Evolutionary conservation across 1,140 invertebrate genomes (phyloP).

Genomic region (Cherax quadricarinatus): DNA sequence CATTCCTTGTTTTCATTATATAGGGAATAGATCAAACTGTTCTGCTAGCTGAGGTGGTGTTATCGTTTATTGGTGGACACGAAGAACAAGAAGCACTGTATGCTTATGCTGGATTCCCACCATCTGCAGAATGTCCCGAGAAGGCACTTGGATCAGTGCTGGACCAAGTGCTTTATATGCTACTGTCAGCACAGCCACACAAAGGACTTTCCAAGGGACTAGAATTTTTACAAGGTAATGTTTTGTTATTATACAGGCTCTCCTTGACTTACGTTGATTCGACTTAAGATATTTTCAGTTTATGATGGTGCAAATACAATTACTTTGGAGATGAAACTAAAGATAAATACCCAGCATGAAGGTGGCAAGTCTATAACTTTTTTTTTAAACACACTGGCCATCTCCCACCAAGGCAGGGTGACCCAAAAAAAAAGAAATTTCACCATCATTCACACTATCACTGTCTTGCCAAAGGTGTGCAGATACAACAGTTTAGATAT

Average conservation of each 20-base stretch:
- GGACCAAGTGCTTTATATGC: conserved; percentile 47
- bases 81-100: conserved; percentile 42
- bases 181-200: conserved; percentile 52
- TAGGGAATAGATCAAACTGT: conserved; percentile 47
- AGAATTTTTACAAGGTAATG: conserved; percentile 60
- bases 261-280: neutral
- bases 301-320: no score
- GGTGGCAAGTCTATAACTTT: no score
- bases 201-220: conserved; percentile 46
- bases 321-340: no score
- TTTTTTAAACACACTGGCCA: no score
- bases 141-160: conserved; percentile 40
- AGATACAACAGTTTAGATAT: no score
- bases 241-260: neutral
- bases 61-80: conserved; percentile 35
- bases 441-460: no score
- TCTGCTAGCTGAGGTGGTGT: conserved; percentile 39
- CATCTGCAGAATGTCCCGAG: conserved; percentile 42
- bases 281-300: no score
- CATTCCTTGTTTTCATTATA: neutral
- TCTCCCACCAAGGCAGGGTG: no score
- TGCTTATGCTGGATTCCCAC: conserved; percentile 34
- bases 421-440: no score
- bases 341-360: no score
- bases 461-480: no score